A percentile compares a stretch with the other conserved stretches of the same genome.
Evolutionary conservation across 2,113 vertebrate species (phyloP).

Genomic region (Pomatorhinus ruficollis): DNA sequence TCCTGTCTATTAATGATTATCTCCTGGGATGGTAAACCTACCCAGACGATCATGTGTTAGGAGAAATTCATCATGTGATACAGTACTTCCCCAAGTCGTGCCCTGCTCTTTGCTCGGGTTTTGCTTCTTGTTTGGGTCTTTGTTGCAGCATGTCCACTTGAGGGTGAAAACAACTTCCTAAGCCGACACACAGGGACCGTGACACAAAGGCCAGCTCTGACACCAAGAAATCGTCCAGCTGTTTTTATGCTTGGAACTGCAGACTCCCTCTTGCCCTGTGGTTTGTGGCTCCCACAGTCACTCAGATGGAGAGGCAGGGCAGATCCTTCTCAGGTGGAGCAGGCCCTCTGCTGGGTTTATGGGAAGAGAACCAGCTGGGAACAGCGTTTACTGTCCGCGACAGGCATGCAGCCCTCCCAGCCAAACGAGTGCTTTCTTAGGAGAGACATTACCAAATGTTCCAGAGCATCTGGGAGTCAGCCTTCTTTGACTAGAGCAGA

Average conservation of each 20-base stretch:
- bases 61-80: accelerated
- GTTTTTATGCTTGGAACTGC: background rate
- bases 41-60: accelerated
- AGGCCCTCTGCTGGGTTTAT: background rate
- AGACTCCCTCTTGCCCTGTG: background rate
- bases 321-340: background rate
- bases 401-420: background rate
- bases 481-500: background rate
- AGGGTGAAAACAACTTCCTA: background rate
- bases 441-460: background rate
- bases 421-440: accelerated
- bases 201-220: background rate
- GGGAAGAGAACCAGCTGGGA: background rate
- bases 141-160: background rate
- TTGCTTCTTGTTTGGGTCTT: background rate
- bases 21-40: background rate
- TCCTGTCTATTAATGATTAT: background rate
- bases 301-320: background rate
- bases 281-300: accelerated
- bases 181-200: accelerated
- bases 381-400: accelerated
- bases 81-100: background rate
- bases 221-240: background rate
- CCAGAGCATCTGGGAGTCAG: background rate
- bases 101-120: background rate